These are phyloP conservation scores for Lycorma delicatula DNA, from an alignment of 1,140 invertebrate genomes.

Conservation along the genomic window DNA sequence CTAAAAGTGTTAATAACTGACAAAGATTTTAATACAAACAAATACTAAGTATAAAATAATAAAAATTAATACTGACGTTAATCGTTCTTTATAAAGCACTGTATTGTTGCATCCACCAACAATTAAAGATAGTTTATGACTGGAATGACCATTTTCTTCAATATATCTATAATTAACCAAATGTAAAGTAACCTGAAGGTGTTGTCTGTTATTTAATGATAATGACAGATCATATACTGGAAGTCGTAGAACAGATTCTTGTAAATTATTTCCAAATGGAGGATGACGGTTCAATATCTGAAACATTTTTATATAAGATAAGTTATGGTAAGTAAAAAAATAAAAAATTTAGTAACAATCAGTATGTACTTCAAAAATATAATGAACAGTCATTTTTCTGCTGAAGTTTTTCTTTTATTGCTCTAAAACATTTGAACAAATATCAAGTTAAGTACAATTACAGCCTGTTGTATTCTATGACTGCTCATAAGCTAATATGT, in stretches of 20 bases:
- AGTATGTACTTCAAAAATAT: constrained; percentile 24
- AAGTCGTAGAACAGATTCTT: constrained; percentile 26
- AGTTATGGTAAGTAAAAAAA: neutral
- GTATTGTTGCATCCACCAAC: neutral
- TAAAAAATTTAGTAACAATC: constrained; percentile 28
- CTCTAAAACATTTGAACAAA: too few relatives aligned
- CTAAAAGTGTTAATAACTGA: neutral
- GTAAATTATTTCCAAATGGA: constrained; percentile 33
- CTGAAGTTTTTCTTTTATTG: too few relatives aligned
- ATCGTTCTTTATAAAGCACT: neutral
- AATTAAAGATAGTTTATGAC: neutral
- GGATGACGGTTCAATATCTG: constrained; percentile 32
- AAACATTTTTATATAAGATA: neutral
- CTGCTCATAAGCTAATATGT: too few relatives aligned
- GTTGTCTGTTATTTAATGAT: neutral
- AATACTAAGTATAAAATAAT: neutral
- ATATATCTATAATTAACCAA: neutral
- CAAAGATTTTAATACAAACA: neutral
- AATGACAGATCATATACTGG: constrained; percentile 26
- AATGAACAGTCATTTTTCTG: too few relatives aligned
- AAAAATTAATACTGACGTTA: neutral
- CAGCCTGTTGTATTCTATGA: too few relatives aligned
- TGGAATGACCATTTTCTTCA: neutral
- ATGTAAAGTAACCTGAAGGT: neutral
- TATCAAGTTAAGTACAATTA: too few relatives aligned